Evolutionary conservation across 2,797 vertebrate species (phyloP), one percentile per base, ranked within the genome.

Genomic region (Spinibarbus caldwelli): DNA sequence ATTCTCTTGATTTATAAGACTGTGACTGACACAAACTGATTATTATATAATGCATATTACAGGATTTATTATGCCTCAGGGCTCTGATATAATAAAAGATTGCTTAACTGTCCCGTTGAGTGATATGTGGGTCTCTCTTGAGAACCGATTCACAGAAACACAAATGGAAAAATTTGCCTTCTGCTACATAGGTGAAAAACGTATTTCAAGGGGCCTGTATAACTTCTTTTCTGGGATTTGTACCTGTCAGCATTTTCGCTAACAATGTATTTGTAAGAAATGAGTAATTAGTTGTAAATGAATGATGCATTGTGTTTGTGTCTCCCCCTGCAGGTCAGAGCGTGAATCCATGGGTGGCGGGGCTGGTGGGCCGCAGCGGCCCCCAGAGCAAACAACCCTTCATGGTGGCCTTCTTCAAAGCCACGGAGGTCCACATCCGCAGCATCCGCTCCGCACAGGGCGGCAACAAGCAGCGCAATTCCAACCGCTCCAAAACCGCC

Each of bases 331-430:
- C 90, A 99, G 98, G 97, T 21, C 97, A 97, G 89, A 99, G 97
- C 86, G 94, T 99, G 90, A 99, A 98, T 76, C 97, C 97, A 88
- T 97, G 97, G 57, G 71, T 97, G 92, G 97, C 96, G 0, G 98
- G 98, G 54, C 95, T 99, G 15, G 96, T 99, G 1, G 97, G 98
- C 71, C 96, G 96, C 82, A 97, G 95, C 0, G 98, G 98, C 77
- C 97, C 97, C 0, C 98, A 99, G 94, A 99, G 96, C 92, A 99
- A 99, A 93, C 98, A 99, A 89, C 98, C 98, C 2, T 99, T 99
- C 95, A 99, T 98, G 78, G 98, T 99, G 87, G 98, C 97, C 90
- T 99, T 99, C 93, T 99, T 99, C 93, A 99, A 99, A 95, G 98
- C 97, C 89, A 99, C 97, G 0, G 98, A 99, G 93, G 96, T 99